These are phyloP conservation scores for Polydrusus cervinus DNA, from an alignment of 2,888 invertebrate species.

Conservation along the genomic window DNA sequence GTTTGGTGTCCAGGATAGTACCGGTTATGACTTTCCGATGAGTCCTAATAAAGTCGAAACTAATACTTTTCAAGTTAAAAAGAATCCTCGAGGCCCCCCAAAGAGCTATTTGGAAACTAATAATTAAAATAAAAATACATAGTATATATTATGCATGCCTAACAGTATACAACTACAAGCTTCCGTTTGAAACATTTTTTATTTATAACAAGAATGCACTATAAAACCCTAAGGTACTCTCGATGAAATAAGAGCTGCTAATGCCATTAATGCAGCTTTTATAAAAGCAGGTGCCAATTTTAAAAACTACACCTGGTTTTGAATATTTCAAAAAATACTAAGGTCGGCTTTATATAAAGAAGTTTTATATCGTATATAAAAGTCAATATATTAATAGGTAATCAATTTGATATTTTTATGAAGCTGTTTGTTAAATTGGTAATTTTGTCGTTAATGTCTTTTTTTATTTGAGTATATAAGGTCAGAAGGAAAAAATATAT, in stretches of 20 bases:
- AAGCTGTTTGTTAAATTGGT: slow-evolving; percentile 24
- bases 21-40: too few species aligned
- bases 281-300: slow-evolving; percentile 31
- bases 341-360: slow-evolving; percentile 8
- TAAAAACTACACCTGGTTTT: slow-evolving; percentile 22
- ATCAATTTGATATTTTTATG: slow-evolving; percentile 29
- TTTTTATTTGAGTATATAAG: neutral
- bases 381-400: slow-evolving; percentile 24
- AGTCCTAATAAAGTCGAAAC: too few species aligned
- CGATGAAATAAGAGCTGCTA: slow-evolving; percentile 10
- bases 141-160: too few species aligned
- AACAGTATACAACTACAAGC: too few species aligned
- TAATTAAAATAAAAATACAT: too few species aligned
- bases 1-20: too few species aligned
- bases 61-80: too few species aligned
- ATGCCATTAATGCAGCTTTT: slow-evolving; percentile 24
- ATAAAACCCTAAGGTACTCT: slow-evolving; percentile 28
- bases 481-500: neutral
- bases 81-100: too few species aligned
- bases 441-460: slow-evolving; percentile 15
- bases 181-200: neutral
- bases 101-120: too few species aligned
- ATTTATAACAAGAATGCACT: slow-evolving; percentile 5
- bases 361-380: slow-evolving; percentile 23
- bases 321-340: slow-evolving; percentile 15